Evolutionary conservation across 1,140 invertebrate species (phyloP).

Genomic region (Fopius arisanus): DNA sequence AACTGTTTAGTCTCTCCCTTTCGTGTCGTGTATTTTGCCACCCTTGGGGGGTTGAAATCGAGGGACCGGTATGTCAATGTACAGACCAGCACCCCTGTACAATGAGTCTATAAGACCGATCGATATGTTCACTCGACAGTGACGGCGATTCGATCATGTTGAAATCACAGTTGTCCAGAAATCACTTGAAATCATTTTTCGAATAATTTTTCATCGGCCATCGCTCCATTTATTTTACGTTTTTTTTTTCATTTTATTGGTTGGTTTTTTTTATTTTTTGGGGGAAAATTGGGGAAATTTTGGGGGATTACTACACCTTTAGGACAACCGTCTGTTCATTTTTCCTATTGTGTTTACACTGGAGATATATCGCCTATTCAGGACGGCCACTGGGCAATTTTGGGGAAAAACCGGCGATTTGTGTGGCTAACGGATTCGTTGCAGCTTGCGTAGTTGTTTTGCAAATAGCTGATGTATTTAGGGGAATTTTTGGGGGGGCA

Average conservation of each 20-base stretch:
- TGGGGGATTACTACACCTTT: background rate
- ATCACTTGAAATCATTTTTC: background rate
- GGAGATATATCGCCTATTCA: background rate
- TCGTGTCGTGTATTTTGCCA: background rate
- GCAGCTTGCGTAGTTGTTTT: constrained; percentile 62
- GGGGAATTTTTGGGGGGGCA: constrained; percentile 7
- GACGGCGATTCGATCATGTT: constrained; percentile 55
- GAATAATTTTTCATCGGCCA: too few species aligned
- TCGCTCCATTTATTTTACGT: background rate
- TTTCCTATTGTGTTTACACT: background rate
- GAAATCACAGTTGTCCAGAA: constrained; percentile 45
- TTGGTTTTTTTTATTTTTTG: background rate
- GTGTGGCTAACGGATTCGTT: constrained; percentile 58
- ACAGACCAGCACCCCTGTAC: constrained; percentile 56
- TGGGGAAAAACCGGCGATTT: constrained; percentile 46
- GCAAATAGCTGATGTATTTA: constrained; percentile 60
- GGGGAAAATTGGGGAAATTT: background rate
- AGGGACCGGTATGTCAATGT: constrained; percentile 59
- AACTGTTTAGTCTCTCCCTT: background rate
- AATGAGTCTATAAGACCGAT: constrained; percentile 50
- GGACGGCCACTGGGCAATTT: background rate
- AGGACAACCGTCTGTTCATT: background rate
- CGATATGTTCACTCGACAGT: constrained; percentile 61
- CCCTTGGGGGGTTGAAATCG: background rate
- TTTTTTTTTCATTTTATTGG: background rate